These are phyloP conservation scores for Phyllopteryx taeniolatus DNA, from an alignment of 2,113 vertebrate genomes.

Conservation along the genomic window DNA sequence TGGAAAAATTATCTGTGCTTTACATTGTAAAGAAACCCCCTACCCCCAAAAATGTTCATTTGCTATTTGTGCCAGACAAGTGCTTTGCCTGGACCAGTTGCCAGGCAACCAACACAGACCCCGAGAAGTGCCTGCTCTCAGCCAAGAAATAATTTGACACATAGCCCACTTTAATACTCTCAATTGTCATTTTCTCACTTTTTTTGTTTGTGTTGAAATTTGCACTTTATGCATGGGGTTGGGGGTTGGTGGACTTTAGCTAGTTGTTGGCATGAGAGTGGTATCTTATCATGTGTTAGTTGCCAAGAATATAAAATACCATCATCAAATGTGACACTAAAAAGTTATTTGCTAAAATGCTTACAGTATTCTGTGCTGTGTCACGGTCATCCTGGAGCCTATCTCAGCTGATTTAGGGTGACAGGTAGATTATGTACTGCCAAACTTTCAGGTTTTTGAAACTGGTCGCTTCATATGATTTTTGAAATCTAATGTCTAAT, in stretches of 20 bases:
- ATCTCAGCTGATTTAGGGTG: too few species aligned
- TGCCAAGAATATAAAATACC: neutral
- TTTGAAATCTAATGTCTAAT: neutral
- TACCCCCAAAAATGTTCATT: neutral
- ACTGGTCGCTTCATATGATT: neutral
- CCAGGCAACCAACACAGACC: conserved; percentile 5
- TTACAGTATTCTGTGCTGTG: too few species aligned
- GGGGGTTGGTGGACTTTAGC: neutral
- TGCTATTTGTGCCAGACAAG: conserved; percentile 1
- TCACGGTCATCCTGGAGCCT: too few species aligned
- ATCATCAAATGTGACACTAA: neutral
- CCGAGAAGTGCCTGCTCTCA: neutral
- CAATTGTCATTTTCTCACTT: neutral
- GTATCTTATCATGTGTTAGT: neutral
- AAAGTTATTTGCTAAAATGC: too few species aligned
- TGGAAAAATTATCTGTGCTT: neutral
- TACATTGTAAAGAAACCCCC: neutral
- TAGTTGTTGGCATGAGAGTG: neutral
- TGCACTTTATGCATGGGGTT: neutral
- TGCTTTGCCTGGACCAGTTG: conserved; percentile 9
- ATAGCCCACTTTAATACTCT: neutral
- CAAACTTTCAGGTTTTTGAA: too few species aligned
- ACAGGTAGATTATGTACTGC: too few species aligned
- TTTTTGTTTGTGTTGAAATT: neutral
- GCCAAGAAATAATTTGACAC: conserved; percentile 12